Percentiles rank a stretch among this genome's conserved stretches.
Evolutionary conservation across 2,888 invertebrate species (phyloP).

Genomic region (Rhaphigaster nebulosa): DNA sequence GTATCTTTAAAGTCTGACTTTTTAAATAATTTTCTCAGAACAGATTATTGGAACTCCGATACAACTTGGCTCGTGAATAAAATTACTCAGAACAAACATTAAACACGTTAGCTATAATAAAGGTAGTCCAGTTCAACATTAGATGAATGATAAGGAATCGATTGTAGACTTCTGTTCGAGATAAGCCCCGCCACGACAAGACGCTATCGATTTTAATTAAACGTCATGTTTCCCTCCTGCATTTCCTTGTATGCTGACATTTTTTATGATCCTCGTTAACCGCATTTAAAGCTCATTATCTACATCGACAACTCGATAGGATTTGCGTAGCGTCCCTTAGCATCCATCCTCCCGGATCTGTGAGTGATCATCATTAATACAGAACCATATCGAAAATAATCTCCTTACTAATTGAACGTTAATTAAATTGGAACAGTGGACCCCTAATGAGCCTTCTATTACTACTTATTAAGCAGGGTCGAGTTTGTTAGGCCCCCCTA

Average conservation of each 20-base stretch:
- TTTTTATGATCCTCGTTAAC: not conserved
- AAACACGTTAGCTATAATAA: slow-evolving; percentile 4
- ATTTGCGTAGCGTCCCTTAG: not conserved
- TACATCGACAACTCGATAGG: not conserved
- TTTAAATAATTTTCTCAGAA: too few relatives aligned
- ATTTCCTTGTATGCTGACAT: not conserved
- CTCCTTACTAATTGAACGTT: slow-evolving; percentile 32
- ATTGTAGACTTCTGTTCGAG: slow-evolving; percentile 9
- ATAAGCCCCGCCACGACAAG: slow-evolving; percentile 3
- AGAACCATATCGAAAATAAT: slow-evolving; percentile 33
- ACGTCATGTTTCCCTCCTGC: slow-evolving; percentile 19
- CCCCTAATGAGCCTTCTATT: slow-evolving; percentile 47
- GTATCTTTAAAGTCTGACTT: too few relatives aligned
- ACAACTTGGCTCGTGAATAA: not conserved
- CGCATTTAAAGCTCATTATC: slow-evolving; percentile 25
- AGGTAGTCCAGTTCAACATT: not conserved
- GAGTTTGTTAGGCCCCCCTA: slow-evolving; percentile 13
- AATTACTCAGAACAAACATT: not conserved
- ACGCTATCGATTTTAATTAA: slow-evolving; percentile 4
- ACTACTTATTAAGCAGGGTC: slow-evolving; percentile 10
- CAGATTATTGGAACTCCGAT: too few relatives aligned
- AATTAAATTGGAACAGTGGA: slow-evolving; percentile 34
- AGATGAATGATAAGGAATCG: slow-evolving; percentile 19
- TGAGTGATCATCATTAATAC: not conserved
- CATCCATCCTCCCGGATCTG: not conserved